Conservation (phyloP, 1,140 invertebrate species). For the Lamellibrachia luymesi region DNA sequence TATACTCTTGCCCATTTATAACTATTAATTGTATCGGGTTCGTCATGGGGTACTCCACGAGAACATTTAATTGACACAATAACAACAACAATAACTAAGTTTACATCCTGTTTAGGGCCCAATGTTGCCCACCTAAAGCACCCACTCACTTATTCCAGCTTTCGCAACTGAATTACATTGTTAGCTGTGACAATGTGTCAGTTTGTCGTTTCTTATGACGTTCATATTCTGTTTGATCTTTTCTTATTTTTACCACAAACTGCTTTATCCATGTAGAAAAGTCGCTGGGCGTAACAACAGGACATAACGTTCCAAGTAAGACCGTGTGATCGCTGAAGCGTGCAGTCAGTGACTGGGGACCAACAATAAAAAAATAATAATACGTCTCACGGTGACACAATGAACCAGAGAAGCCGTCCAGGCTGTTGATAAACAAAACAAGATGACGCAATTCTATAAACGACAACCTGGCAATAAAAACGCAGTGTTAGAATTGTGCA, state of each 20-base stretch:
- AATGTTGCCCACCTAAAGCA: not conserved
- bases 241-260: not conserved
- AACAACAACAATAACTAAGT: not conserved
- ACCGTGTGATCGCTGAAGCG: not conserved
- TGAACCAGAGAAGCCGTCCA: not conserved
- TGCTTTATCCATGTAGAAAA: not conserved
- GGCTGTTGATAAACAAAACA: not conserved
- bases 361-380: not conserved
- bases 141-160: not conserved
- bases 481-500: not conserved
- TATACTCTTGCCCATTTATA: not conserved
- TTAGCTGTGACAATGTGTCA: not conserved
- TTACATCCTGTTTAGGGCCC: not conserved
- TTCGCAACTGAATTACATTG: not conserved
- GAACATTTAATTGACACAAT: not conserved
- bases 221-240: not conserved
- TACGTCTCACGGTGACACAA: not conserved
- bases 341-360: not conserved
- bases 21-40: not conserved
- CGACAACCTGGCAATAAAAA: not conserved
- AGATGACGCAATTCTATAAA: not conserved
- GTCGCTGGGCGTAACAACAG: not conserved
- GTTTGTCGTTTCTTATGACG: not conserved
- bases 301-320: not conserved
- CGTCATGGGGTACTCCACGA: not conserved